These are phyloP conservation scores for Dipodomys ordii DNA, from an alignment of 2,113 vertebrate species.

Conservation along the genomic window DNA sequence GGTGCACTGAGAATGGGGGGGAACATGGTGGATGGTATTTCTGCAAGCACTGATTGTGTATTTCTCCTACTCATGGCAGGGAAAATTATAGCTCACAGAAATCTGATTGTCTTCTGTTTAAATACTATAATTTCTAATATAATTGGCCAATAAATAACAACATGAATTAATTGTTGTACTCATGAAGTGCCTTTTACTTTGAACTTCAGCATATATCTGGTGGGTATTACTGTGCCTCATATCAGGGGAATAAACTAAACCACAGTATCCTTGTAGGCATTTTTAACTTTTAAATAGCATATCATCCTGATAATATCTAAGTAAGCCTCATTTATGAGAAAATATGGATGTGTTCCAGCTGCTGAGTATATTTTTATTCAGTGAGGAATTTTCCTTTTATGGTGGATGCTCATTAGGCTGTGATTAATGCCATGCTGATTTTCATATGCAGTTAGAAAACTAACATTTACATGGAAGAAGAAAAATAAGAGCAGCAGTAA, in stretches of 20 bases:
- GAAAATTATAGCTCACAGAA: constrained; percentile 66
- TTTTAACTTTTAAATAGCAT: constrained; percentile 51
- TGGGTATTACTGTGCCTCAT: background rate
- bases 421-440: constrained; percentile 65
- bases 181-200: constrained; percentile 42
- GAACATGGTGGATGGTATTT: constrained; percentile 1
- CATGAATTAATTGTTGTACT: constrained; percentile 61
- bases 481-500: background rate
- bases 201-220: constrained; percentile 52
- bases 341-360: constrained; percentile 44
- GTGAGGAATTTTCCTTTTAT: background rate
- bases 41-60: background rate
- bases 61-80: constrained; percentile 40
- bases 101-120: constrained; percentile 63
- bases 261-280: background rate
- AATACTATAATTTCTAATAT: constrained; percentile 70
- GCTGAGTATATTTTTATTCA: constrained; percentile 50
- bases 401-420: constrained; percentile 49
- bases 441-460: constrained; percentile 56
- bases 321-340: constrained; percentile 35
- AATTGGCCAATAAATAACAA: constrained; percentile 72
- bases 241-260: constrained; percentile 37
- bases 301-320: constrained; percentile 47
- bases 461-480: constrained; percentile 44
- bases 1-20: constrained; percentile 35